Conservation (phyloP, 2,888 invertebrate genomes). For the Diplazon laetatorius region DNA sequence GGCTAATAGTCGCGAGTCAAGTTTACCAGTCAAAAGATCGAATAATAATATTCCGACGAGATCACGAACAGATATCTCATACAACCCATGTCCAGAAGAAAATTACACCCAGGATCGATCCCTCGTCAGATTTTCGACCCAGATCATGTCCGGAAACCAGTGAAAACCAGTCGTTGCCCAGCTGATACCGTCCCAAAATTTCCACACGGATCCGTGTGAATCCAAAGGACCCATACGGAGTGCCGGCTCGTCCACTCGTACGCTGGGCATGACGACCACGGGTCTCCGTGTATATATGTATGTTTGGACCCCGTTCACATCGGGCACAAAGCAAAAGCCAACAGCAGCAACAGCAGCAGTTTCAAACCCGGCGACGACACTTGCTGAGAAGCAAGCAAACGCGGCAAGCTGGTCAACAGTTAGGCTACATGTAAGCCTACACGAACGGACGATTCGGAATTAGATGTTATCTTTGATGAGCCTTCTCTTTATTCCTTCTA, state of each 20-base stretch:
- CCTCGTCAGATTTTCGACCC: too few species aligned
- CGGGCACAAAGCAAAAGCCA: constrained; percentile 62
- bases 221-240: too few species aligned
- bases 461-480: constrained; percentile 82
- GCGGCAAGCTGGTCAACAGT: constrained; percentile 69
- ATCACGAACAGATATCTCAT: too few species aligned
- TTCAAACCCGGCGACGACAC: constrained; percentile 61
- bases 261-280: constrained; percentile 23
- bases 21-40: too few species aligned
- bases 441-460: constrained; percentile 79
- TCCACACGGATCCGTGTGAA: too few species aligned
- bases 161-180: too few species aligned
- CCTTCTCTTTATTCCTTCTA: constrained; percentile 69
- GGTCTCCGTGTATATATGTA: constrained; percentile 14
- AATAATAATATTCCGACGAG: too few species aligned
- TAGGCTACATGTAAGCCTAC: constrained; percentile 74
- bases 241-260: constrained; percentile 46
- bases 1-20: too few species aligned
- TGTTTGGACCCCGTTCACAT: constrained; percentile 52
- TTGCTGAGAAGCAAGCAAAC: constrained; percentile 66
- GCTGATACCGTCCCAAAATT: too few species aligned
- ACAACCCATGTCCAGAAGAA: too few species aligned
- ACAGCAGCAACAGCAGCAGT: constrained; percentile 37
- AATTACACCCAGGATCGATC: too few species aligned
- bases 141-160: too few species aligned